Evolutionary conservation across 2,797 vertebrate species (phyloP).

Genomic region (Sebastes oblongus): DNA sequence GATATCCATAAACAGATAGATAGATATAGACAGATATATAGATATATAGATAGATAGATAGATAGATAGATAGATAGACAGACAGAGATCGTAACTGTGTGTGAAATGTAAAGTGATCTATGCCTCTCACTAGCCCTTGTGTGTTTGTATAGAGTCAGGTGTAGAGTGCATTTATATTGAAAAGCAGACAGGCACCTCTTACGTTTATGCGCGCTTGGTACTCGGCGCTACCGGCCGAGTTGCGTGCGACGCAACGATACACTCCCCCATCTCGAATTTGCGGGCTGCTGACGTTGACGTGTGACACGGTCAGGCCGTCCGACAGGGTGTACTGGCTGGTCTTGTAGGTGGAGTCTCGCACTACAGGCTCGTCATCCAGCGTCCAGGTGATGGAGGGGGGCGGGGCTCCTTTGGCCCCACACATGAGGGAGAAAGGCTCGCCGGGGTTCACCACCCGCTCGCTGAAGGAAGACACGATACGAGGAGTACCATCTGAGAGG

Average conservation of each 20-base stretch:
- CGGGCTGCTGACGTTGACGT: conserved; percentile 95
- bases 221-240: conserved; percentile 99
- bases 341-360: conserved; percentile 92
- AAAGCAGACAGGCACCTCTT: conserved; percentile 99
- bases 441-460: conserved; percentile 98
- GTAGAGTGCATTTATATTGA: conserved; percentile 92
- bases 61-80: neutral
- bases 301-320: conserved; percentile 94
- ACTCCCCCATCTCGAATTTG: conserved; percentile 97
- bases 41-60: too few relatives aligned
- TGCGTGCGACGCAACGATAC: conserved; percentile 97
- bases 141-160: conserved; percentile 66
- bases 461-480: conserved; percentile 97
- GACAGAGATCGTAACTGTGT: neutral
- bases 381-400: conserved; percentile 97
- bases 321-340: conserved; percentile 98
- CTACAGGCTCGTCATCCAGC: conserved; percentile 93
- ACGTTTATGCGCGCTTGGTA: conserved; percentile 99
- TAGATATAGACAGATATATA: neutral
- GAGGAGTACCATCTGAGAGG: conserved; percentile 92
- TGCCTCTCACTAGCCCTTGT: conserved; percentile 36
- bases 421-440: conserved; percentile 98
- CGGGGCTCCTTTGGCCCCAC: conserved; percentile 93
- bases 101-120: conserved; percentile 24
- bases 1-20: too few relatives aligned